These are phyloP conservation scores for Catocala nupta DNA, from an alignment of 2,888 invertebrate genomes.

Conservation along the genomic window DNA sequence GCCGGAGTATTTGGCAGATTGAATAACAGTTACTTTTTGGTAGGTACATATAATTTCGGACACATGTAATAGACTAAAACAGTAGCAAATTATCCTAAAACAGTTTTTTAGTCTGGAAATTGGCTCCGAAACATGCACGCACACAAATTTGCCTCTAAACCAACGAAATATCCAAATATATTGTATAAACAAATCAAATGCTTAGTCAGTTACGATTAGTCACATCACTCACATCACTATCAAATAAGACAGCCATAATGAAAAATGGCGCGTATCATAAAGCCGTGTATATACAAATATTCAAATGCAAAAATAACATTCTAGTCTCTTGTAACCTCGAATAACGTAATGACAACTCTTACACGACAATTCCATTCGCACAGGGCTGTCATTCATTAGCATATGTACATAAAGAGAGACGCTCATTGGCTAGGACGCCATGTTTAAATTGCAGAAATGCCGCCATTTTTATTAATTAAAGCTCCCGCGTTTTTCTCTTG, in stretches of 20 bases:
- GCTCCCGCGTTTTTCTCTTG: conserved; percentile 45
- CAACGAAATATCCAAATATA: too few species aligned
- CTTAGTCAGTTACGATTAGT: conserved; percentile 1
- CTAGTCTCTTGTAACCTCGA: conserved; percentile 64
- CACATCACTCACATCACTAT: conserved; percentile 15
- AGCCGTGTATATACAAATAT: conserved; percentile 50
- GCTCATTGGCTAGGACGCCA: conserved; percentile 72
- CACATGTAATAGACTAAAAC: too few species aligned
- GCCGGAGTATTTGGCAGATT: too few species aligned
- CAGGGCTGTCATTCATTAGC: conserved; percentile 84
- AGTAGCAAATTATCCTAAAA: too few species aligned
- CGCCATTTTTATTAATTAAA: conserved; percentile 84
- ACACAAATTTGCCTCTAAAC: too few species aligned
- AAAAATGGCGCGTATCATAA: conserved; percentile 38
- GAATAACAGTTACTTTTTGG: too few species aligned
- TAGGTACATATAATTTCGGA: too few species aligned
- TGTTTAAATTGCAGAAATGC: conserved; percentile 76
- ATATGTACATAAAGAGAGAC: conserved; percentile 80
- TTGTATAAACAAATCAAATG: neutral
- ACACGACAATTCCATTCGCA: conserved; percentile 85
- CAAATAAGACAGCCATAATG: conserved; percentile 19
- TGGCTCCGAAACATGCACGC: too few species aligned
- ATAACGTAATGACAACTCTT: conserved; percentile 79
- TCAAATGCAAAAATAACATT: conserved; percentile 74
- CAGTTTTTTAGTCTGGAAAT: too few species aligned